These are phyloP conservation scores for Monomorium pharaonis DNA, from an alignment of 1,140 invertebrate species.

Conservation along the genomic window DNA sequence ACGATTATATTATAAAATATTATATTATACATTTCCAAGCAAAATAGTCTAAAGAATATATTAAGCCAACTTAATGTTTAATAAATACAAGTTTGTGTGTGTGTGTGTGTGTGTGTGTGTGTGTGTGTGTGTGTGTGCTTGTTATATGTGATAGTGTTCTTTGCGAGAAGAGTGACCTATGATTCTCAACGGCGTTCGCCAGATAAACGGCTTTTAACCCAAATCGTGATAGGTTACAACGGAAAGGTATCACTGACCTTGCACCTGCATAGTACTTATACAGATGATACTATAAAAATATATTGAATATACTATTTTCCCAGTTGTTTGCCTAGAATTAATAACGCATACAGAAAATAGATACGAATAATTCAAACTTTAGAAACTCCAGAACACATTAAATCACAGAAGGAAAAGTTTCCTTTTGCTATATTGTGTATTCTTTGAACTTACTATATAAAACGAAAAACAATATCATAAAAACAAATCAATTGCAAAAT, in stretches of 20 bases:
- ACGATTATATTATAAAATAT: constrained; percentile 14
- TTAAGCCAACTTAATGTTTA: constrained; percentile 25
- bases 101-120: neutral
- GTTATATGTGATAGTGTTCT: constrained; percentile 34
- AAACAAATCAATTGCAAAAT: neutral
- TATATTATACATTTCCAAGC: no score
- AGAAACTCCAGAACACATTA: neutral
- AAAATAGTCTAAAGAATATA: neutral
- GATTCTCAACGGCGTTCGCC: neutral
- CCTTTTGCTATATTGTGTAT: neutral
- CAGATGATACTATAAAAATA: neutral
- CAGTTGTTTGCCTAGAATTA: neutral
- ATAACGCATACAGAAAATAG: neutral
- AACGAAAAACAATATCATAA: neutral
- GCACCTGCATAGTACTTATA: neutral
- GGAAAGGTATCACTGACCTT: constrained; percentile 51
- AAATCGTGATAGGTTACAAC: constrained; percentile 76
- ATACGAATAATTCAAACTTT: neutral
- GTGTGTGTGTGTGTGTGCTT: neutral
- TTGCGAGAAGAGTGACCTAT: constrained; percentile 72
- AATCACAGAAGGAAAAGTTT: no score
- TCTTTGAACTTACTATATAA: neutral
- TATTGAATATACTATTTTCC: neutral
- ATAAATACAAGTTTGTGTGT: neutral
- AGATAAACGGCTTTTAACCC: constrained; percentile 57